Evolutionary conservation across 1,140 invertebrate genomes (phyloP), one percentile per base, ranked within the genome.

Genomic region (Diorhabda elongata): DNA sequence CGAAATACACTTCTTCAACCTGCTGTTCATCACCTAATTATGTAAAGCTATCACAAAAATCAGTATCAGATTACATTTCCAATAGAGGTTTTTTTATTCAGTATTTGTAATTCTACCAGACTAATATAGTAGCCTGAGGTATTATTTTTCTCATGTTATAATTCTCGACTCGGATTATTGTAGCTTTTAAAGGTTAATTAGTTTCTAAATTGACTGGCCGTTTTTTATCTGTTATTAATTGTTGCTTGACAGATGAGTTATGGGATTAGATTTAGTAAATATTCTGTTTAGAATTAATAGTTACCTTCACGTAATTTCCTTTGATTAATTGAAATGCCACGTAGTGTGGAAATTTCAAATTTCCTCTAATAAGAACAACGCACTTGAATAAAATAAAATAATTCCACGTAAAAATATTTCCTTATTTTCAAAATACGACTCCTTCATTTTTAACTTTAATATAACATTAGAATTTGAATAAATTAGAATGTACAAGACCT

Each of bases 121-220:
- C 26, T 26, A 26, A 26, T 26, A 26, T 26, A 26, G 26, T 26
- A 26, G 26, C 26, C 26, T 26, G 26, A 26, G 58, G 7, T 26
- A n/a, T 42, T 42, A 42, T 42, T 60, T 60, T 42, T 60, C 42
- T 60, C 42, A 2, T 11, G 8, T 60, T 42, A 42, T 42, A n/a
- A 44, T 62, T 62, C 61, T 44, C 61, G 44, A 5, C 61, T 66
- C 42, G 59, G 64, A 66, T 66, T 66, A 59, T 66, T 66, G 64
- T 59, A 44, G 41, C 64, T 26, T 66, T 66, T 58, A 59, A 59
- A 66, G 64, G 64, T 66, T 66, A 66, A 66, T 66, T 66, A 66
- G 64, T 66, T 58, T 66, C 64, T 66, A 58, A 66, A 66, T 66
- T 58, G 64, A 59, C 64, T 66, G 45, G 42, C 57, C 56, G 8